phyloP scores from a whole-genome alignment of 2,888 invertebrate species.

The Julus scanicus region DNA sequence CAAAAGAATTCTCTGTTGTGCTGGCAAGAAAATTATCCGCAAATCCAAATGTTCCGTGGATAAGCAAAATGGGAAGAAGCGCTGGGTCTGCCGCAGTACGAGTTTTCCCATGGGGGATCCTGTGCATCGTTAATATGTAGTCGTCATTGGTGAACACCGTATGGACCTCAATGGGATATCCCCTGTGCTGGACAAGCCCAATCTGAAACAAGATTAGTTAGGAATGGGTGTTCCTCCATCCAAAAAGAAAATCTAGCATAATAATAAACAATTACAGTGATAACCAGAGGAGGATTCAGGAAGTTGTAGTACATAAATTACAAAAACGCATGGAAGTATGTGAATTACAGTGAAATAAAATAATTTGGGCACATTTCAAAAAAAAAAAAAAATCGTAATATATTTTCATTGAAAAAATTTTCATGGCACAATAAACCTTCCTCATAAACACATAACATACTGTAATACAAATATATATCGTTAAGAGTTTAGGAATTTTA shows the following conservation, averaged over 20 bases:
- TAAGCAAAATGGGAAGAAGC: neutral
- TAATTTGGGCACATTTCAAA: no score
- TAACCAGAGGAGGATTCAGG: no score
- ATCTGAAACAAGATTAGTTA: neutral
- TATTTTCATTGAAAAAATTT: no score
- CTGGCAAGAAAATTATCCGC: neutral
- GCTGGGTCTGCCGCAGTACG: neutral
- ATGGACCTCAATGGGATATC: neutral
- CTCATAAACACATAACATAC: no score
- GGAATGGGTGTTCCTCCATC: neutral
- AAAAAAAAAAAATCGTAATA: no score
- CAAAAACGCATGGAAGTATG: no score
- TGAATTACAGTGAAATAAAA: no score
- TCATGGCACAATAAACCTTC: no score
- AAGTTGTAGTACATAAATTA: no score
- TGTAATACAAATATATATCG: no score
- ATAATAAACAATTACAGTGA: no score
- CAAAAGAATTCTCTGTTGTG: neutral
- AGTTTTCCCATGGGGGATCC: neutral
- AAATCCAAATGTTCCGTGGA: conserved; percentile 20
- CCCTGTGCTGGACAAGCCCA: neutral
- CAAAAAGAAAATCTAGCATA: neutral
- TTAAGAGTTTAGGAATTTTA: no score
- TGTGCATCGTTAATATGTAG: neutral
- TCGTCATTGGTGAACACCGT: neutral